These are phyloP conservation scores for Muscicapa adusta DNA, from an alignment of 2,113 vertebrate species.

Conservation along the genomic window DNA sequence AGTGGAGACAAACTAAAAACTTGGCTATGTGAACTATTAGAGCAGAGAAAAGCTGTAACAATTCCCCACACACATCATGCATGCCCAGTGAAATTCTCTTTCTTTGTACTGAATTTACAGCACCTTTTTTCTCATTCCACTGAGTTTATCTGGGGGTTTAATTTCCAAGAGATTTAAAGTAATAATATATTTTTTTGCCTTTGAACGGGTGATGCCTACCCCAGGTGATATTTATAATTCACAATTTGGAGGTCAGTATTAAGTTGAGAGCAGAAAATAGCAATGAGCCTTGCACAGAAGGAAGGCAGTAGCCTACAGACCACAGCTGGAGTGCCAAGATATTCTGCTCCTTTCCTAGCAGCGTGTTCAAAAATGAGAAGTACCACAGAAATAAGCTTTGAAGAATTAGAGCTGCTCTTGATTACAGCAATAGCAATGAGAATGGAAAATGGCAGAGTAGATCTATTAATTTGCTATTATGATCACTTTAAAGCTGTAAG, in stretches of 20 bases:
- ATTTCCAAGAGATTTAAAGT: neutral
- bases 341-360: neutral
- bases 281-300: neutral
- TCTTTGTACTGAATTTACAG: neutral
- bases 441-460: constrained; percentile 17
- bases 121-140: neutral
- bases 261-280: neutral
- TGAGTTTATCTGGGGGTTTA: neutral
- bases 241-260: neutral
- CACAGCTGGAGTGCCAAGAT: neutral
- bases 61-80: neutral
- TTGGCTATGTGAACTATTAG: neutral
- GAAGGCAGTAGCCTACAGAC: neutral
- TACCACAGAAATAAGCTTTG: neutral
- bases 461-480: constrained; percentile 45
- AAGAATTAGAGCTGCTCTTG: constrained; percentile 9
- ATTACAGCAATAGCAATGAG: constrained; percentile 1
- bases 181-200: neutral
- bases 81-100: neutral
- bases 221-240: neutral
- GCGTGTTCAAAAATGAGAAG: neutral
- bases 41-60: neutral
- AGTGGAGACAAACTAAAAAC: neutral
- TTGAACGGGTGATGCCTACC: neutral
- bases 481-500: constrained; percentile 13